Evolutionary conservation across 2,113 vertebrate species (phyloP).

Genomic region (Phalacrocorax carbo): DNA sequence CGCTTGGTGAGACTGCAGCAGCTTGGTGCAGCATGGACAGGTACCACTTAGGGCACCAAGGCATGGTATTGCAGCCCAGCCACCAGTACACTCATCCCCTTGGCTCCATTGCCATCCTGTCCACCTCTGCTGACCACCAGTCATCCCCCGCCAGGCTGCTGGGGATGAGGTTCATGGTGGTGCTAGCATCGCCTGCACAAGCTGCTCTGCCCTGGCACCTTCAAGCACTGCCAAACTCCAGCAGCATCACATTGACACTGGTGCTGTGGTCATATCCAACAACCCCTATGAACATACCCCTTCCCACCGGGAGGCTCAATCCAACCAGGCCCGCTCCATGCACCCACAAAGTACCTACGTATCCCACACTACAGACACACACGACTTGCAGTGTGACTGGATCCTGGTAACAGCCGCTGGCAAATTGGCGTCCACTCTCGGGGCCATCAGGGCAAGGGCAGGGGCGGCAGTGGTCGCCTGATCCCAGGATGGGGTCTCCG

Average conservation of each 20-base stretch:
- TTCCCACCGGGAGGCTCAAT: background rate
- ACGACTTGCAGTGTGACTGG: constrained; percentile 78
- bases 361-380: constrained; percentile 87
- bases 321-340: background rate
- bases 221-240: background rate
- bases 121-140: rapidly evolving
- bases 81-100: background rate
- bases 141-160: rapidly evolving
- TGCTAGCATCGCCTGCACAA: background rate
- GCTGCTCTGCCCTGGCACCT: background rate
- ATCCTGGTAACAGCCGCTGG: constrained; percentile 86
- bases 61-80: background rate
- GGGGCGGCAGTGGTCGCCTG: constrained; percentile 92
- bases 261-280: background rate
- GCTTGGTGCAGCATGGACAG: background rate
- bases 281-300: rapidly evolving
- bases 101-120: rapidly evolving
- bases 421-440: constrained; percentile 85
- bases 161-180: background rate
- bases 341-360: constrained; percentile 78
- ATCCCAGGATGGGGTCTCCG: constrained; percentile 88
- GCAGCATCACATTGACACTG: background rate
- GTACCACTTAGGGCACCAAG: background rate
- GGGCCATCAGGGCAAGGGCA: constrained; percentile 94
- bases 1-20: background rate